A percentile compares a stretch with the other conserved stretches of the same genome.
These are phyloP conservation scores for Turritopsis dohrnii DNA, from an alignment of 30 jellyfish, hydroid and myxozoan species.

Conservation along the genomic window DNA sequence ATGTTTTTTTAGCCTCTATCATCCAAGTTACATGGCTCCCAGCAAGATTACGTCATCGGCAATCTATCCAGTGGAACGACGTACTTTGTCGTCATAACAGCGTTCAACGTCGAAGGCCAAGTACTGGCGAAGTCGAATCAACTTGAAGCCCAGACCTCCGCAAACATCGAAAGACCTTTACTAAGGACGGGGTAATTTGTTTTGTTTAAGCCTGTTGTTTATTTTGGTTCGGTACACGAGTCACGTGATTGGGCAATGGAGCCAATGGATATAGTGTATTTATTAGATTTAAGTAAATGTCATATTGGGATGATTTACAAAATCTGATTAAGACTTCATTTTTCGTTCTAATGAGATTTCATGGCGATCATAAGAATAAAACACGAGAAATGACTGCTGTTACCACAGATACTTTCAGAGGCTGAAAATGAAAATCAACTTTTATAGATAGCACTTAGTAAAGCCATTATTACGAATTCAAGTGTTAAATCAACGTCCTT, in stretches of 20 bases:
- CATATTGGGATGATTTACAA: too few species aligned
- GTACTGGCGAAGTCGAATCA: slow-evolving; percentile 40
- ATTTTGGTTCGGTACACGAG: neutral
- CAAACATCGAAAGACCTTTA: slow-evolving; percentile 46
- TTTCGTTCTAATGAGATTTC: too few species aligned
- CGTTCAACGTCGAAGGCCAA: slow-evolving; percentile 30
- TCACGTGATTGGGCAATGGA: neutral
- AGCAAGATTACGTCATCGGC: slow-evolving; percentile 23
- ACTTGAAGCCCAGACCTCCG: slow-evolving; percentile 42
- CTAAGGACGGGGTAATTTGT: slow-evolving; percentile 37
- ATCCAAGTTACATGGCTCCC: slow-evolving; percentile 16
- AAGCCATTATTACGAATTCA: too few species aligned
- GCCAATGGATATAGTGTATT: too few species aligned
- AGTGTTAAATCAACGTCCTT: too few species aligned
- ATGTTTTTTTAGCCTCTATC: slow-evolving; percentile 11
- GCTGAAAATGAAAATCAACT: too few species aligned
- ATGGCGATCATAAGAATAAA: too few species aligned
- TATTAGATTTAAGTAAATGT: too few species aligned
- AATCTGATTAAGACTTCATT: too few species aligned
- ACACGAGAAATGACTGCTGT: too few species aligned
- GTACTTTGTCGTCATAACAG: slow-evolving; percentile 32
- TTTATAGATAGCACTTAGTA: too few species aligned
- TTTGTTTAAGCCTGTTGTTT: neutral
- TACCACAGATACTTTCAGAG: too few species aligned
- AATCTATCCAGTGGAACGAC: slow-evolving; percentile 35